Evolutionary conservation across 2,888 invertebrate species (phyloP), one percentile per base, ranked within the genome.

Genomic region (Arctia plantaginis): DNA sequence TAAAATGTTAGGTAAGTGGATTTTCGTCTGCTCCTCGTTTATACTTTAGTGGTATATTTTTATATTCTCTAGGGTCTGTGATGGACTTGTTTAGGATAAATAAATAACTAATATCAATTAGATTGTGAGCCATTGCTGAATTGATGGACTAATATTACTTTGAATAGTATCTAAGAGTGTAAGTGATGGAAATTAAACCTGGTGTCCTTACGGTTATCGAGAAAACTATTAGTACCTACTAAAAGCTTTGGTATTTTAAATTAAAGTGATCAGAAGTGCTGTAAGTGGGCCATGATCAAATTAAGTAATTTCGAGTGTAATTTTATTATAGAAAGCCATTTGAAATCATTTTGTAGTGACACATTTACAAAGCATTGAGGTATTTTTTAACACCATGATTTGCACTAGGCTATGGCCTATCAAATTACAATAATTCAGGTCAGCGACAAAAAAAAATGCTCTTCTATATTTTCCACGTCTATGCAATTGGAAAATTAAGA

Each of bases 1-100:
- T 62, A 71, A 77, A 78, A 81, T 80, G 76, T 79, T 84, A 59
- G 70, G 71, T 82, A 79, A 84, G 75, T 76, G 65, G 71, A 74
- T 72, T 66, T 73, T 35, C 47, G 77, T 75, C 77, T 59, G 78
- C 75, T 76, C 77, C 64, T 62, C 66, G 74, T 80, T 55, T 59
- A 73, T 77, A 65, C 69, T 77, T 59, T 68, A 68, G 51, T 51
- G 68, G 39, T 59, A 71, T 69, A 70, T 77, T 33, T 70, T 13
- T 66, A 68, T 55, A 64, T 66, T 30, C 65, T 30, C n/a, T 33
- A n/a, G 20, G 59, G 51, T 47, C 30, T 39, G 27, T 35, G 33
- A 66, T 35, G n/a, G 27, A 18, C 27, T 64, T 64, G 8, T n/a
- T 23, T 27, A 27, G n/a, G 13, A 27, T 55, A 55, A 55, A 55